Percentiles rank a stretch among this genome's conserved stretches.
Evolutionary conservation across 2,888 invertebrate genomes (phyloP).

Genomic region (Tenodera sinensis): DNA sequence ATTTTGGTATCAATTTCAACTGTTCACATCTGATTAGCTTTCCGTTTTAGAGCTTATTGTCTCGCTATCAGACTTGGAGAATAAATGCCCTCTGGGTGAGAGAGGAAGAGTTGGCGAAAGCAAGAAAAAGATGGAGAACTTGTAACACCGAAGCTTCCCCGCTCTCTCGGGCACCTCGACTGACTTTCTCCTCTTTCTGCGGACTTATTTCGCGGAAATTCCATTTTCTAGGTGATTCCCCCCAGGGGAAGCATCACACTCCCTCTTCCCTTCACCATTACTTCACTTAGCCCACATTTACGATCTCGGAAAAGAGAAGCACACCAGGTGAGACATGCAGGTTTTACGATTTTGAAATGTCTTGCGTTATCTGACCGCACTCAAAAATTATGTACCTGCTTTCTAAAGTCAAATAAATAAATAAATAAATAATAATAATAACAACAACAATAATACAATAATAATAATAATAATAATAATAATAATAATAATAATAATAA

Average conservation of each 20-base stretch:
- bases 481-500: no score
- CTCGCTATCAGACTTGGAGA: conserved; percentile 13
- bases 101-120: background rate
- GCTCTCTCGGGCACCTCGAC: background rate
- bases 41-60: conserved; percentile 32
- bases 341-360: background rate
- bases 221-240: conserved; percentile 23
- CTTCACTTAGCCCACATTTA: background rate
- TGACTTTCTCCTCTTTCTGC: background rate
- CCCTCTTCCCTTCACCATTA: background rate
- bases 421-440: no score
- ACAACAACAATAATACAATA: no score
- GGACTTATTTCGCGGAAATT: conserved; percentile 16
- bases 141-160: background rate
- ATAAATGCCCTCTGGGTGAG: conserved; percentile 9
- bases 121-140: background rate
- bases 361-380: background rate
- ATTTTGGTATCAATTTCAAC: conserved; percentile 32
- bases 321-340: background rate
- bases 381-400: no score
- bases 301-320: background rate
- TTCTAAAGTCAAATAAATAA: no score
- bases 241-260: background rate
- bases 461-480: no score
- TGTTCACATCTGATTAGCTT: conserved; percentile 33